Evolutionary conservation across 1,140 invertebrate genomes (phyloP).

Genomic region (Drosophila jambulina): DNA sequence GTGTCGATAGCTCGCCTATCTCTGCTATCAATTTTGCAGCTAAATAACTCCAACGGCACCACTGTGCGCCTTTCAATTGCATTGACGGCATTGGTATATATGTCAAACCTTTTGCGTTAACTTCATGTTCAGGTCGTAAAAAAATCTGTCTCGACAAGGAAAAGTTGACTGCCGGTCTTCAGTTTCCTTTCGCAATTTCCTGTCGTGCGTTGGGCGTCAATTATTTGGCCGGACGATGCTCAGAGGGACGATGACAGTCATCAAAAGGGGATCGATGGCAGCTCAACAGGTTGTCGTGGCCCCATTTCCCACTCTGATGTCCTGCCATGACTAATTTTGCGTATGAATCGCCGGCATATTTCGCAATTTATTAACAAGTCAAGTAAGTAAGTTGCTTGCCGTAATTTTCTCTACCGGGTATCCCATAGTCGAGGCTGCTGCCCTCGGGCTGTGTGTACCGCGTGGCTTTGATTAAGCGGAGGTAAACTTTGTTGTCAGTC

Average conservation of each 20-base stretch:
- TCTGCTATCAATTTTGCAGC: background rate
- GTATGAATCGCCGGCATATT: background rate
- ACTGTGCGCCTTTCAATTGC: constrained; percentile 27
- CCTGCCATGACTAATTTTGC: background rate
- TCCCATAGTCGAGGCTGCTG: background rate
- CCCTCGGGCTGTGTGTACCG: too few species aligned
- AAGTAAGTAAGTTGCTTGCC: background rate
- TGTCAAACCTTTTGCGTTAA: constrained; percentile 38
- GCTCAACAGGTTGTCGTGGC: constrained; percentile 20
- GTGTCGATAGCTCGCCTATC: background rate
- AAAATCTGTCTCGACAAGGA: constrained; percentile 16
- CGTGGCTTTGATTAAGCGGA: constrained; percentile 39
- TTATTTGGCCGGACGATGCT: constrained; percentile 37
- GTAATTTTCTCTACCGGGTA: background rate
- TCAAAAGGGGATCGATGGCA: constrained; percentile 23
- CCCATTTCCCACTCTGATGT: background rate
- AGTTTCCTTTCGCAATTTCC: constrained; percentile 48
- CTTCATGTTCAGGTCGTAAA: constrained; percentile 33
- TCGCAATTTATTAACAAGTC: background rate
- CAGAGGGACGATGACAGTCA: constrained; percentile 14
- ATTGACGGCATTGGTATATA: constrained; percentile 20
- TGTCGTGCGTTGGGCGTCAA: constrained; percentile 46
- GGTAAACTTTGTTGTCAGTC: constrained; percentile 53
- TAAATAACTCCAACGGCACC: background rate
- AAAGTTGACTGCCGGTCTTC: constrained; percentile 27